Conservation (phyloP, 2,888 invertebrate genomes). For the Cordilura impudica region DNA sequence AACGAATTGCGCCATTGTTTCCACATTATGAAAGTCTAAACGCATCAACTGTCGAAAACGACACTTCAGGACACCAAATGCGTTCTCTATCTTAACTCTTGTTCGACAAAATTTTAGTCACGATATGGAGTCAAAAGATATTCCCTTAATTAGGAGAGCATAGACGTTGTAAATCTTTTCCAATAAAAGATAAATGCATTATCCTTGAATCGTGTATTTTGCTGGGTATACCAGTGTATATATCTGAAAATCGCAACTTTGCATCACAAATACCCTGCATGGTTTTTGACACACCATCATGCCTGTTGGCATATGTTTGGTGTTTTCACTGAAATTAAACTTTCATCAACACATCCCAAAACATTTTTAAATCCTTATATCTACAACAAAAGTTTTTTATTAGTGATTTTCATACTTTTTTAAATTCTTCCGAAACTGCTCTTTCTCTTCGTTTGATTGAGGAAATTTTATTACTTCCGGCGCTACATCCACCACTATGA, state of each 20-base stretch:
- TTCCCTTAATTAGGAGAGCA: conserved; percentile 40
- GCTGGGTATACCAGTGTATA: conserved; percentile 67
- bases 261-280: conserved; percentile 70
- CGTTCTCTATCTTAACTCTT: too few relatives aligned
- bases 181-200: too few relatives aligned
- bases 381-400: not conserved
- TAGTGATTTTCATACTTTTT: conserved; percentile 1
- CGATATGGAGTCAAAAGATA: conserved; percentile 65
- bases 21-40: too few relatives aligned
- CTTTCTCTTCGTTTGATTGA: conserved; percentile 7
- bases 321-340: conserved; percentile 63
- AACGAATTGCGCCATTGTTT: too few relatives aligned
- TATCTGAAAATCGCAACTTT: conserved; percentile 66
- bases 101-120: too few relatives aligned
- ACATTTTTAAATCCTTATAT: conserved; percentile 48
- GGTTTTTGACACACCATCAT: conserved; percentile 60
- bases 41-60: too few relatives aligned
- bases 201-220: conserved; percentile 70
- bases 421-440: conserved; percentile 16
- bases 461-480: conserved; percentile 25
- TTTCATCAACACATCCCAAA: conserved; percentile 48
- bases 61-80: too few relatives aligned
- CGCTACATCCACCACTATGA: conserved; percentile 17
- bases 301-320: too few relatives aligned
- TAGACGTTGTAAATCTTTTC: too few relatives aligned